Conservation (phyloP, 2,113 vertebrate genomes). For the Pyxicephalus adspersus region DNA sequence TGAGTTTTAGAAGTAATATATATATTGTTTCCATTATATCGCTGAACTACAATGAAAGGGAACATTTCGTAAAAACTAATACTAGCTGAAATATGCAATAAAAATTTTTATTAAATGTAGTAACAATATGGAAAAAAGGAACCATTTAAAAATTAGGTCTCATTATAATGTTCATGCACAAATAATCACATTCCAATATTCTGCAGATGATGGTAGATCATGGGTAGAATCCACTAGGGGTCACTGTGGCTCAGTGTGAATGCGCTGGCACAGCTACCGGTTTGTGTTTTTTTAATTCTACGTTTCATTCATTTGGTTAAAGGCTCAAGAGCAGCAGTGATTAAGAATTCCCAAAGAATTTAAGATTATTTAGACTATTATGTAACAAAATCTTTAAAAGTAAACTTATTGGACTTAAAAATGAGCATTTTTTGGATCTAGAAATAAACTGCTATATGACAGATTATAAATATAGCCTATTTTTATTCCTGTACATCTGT, state of each 20-base stretch:
- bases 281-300: constrained; percentile 15
- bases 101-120: too few species aligned
- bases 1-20: too few species aligned
- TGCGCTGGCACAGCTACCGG: not conserved
- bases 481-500: constrained; percentile 7
- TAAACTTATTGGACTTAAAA: constrained; percentile 8
- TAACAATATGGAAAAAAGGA: too few species aligned
- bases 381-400: constrained; percentile 1
- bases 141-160: too few species aligned
- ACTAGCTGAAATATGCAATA: too few species aligned
- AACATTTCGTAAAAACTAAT: too few species aligned
- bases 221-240: constrained; percentile 24
- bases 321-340: not conserved
- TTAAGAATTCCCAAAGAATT: constrained; percentile 21
- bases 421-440: not conserved
- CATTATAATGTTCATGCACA: too few species aligned
- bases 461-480: not conserved
- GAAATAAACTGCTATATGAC: not conserved
- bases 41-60: too few species aligned
- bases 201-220: too few species aligned
- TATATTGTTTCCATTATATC: too few species aligned
- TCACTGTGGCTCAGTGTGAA: not conserved
- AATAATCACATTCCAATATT: too few species aligned
- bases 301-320: constrained; percentile 28
- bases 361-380: constrained; percentile 14